Evolutionary conservation across 2,113 vertebrate species (phyloP).

Genomic region (Eolophus roseicapilla): DNA sequence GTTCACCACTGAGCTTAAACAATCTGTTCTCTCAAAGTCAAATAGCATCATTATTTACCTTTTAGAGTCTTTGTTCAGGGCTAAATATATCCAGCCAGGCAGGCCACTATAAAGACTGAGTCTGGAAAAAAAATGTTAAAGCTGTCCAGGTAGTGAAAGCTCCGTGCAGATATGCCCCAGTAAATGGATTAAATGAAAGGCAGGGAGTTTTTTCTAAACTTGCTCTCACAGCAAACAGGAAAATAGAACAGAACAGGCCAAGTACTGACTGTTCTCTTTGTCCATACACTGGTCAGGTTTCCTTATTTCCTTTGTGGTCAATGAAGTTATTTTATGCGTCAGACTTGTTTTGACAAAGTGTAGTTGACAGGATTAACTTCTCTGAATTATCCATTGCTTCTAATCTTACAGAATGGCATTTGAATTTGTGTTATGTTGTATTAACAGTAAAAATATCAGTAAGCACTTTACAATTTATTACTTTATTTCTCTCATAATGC

Average conservation of each 20-base stretch:
- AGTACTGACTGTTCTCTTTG: background rate
- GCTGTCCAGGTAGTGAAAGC: background rate
- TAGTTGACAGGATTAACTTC: background rate
- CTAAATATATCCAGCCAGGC: constrained; percentile 27
- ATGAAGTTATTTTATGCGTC: background rate
- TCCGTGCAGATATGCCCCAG: background rate
- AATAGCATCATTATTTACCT: background rate
- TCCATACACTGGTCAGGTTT: background rate
- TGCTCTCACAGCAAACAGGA: background rate
- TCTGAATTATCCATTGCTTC: background rate
- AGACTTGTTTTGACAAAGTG: background rate
- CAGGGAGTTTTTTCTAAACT: background rate
- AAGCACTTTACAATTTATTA: background rate
- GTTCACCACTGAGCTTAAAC: background rate
- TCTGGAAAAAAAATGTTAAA: constrained; percentile 29
- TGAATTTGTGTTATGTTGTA: background rate
- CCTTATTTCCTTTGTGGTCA: background rate
- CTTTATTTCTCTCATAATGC: background rate
- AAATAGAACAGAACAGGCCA: background rate
- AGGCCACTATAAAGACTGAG: background rate
- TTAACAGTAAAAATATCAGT: background rate
- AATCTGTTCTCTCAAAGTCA: background rate
- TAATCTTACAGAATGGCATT: background rate
- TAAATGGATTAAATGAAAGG: constrained; percentile 12
- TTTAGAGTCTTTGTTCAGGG: background rate